These are phyloP conservation scores for Pilophorus perplexus DNA, from an alignment of 2,888 invertebrate genomes.

Conservation along the genomic window DNA sequence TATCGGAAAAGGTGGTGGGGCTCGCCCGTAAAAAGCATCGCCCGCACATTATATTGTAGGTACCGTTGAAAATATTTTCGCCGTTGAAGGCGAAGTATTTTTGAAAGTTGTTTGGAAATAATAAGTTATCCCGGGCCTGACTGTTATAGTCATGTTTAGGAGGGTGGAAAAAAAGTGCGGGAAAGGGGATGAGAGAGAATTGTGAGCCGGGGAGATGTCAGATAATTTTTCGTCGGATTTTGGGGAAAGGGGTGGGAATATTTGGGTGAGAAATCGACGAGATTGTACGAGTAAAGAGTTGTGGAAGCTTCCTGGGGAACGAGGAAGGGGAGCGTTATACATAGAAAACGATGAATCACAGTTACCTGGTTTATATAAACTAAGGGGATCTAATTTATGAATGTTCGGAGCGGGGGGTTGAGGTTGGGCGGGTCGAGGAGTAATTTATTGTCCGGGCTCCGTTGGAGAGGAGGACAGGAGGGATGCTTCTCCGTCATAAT, in stretches of 20 bases:
- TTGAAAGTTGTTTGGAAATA: too few relatives aligned
- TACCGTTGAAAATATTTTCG: too few relatives aligned
- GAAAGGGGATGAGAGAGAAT: background rate
- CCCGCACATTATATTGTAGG: too few relatives aligned
- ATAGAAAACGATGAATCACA: constrained; percentile 28
- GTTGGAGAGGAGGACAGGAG: background rate
- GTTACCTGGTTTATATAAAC: constrained; percentile 35
- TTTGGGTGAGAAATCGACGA: constrained; percentile 25
- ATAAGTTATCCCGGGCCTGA: too few relatives aligned
- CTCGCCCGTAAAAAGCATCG: too few relatives aligned
- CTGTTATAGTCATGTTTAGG: background rate
- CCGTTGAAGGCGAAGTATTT: too few relatives aligned
- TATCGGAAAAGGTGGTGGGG: too few relatives aligned
- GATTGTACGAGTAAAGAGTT: background rate
- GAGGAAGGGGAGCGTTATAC: background rate
- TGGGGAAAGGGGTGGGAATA: background rate
- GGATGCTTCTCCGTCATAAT: constrained; percentile 33
- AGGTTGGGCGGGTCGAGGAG: background rate
- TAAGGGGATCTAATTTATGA: constrained; percentile 30
- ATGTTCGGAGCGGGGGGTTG: background rate
- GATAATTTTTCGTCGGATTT: background rate
- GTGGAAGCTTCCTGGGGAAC: background rate
- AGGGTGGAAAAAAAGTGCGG: background rate
- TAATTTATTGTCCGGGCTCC: constrained; percentile 10
- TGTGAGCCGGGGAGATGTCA: background rate